These are phyloP conservation scores for Sebastes matsubarae DNA, from an alignment of 2,797 vertebrate species.

Conservation along the genomic window DNA sequence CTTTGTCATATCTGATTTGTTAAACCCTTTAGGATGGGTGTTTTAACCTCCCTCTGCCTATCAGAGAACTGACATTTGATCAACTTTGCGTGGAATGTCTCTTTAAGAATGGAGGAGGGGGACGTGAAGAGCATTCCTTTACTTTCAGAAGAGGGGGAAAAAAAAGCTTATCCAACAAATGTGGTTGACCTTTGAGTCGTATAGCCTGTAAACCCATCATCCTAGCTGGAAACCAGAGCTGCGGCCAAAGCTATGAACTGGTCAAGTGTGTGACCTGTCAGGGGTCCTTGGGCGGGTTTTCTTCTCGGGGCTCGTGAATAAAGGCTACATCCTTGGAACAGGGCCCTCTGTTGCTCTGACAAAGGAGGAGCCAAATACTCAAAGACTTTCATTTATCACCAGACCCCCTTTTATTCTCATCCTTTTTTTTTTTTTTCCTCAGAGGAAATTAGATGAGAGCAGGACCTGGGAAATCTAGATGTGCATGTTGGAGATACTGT, in stretches of 20 bases:
- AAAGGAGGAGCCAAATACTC: constrained; percentile 72
- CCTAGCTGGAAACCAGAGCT: constrained; percentile 60
- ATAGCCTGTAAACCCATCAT: constrained; percentile 49
- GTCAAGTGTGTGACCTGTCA: constrained; percentile 75
- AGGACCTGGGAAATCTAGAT: constrained; percentile 23
- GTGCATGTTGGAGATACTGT: not conserved
- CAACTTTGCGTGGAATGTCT: constrained; percentile 42
- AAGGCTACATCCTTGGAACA: constrained; percentile 70
- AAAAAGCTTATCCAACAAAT: constrained; percentile 47
- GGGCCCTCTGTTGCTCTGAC: constrained; percentile 67
- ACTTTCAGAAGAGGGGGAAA: constrained; percentile 24
- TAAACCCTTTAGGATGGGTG: not conserved
- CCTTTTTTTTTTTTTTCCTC: constrained; percentile 9
- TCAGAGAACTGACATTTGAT: constrained; percentile 39
- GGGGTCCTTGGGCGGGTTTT: constrained; percentile 58
- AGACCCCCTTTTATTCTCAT: constrained; percentile 45
- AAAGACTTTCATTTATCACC: constrained; percentile 67
- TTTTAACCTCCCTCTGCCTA: not conserved
- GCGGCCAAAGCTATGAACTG: constrained; percentile 54
- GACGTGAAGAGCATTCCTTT: constrained; percentile 37
- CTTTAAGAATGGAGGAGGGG: constrained; percentile 40
- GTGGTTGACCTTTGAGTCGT: constrained; percentile 67
- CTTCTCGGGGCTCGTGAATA: constrained; percentile 51
- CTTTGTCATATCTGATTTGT: not conserved
- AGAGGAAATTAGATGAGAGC: constrained; percentile 49